Evolutionary conservation across 2,888 invertebrate species (phyloP), one percentile per base, ranked within the genome.

Genomic region (Coenonympha glycerion): DNA sequence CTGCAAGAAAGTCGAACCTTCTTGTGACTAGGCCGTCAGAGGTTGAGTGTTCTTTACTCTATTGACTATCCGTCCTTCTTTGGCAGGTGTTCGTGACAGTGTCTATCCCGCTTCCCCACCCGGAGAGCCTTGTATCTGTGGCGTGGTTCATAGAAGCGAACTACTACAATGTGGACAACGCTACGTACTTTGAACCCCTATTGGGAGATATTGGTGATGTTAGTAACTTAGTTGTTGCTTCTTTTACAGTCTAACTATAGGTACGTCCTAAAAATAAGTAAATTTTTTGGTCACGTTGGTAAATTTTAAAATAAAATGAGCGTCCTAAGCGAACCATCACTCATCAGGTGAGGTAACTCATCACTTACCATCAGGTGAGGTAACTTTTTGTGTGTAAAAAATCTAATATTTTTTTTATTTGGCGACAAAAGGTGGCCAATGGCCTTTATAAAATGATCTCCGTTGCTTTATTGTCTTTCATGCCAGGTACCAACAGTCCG

Each of bases 81-180:
- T 60, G 58, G 2, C 64, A 88, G 88, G 74, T 83, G 1, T 87
- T 86, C 37, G 71, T 65, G 1, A 87, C 88, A 1, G 64, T 88
- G 1, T 81, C 88, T 0, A 57, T 87, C 1, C 87, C 88, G 0
- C 59, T 88, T 0, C 78, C 80, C 13, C 79, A 79, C 6, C 68
- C 78, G 0, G 71, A 78, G 3, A 60, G 71, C 0, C 65, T 75
- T 1, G 80, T 84, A 1, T 87, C 79, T 52, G 69, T 88, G 6
- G 85, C 88, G 0, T 88, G 87, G 82, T 88, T 88, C 66, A 75
- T 81, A 41, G 88, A 89, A 63, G 88, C 84, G 0, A 88, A 82
- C 57, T 88, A 87, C 58, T 84, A 75, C 52, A 76, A 69, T 3
- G 80, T 88, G 0, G 82, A 65, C 46, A 88, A 89, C 48, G 63